phyloP scores from a whole-genome alignment of 2,113 vertebrate species.

The Phrynocephalus versicolor region DNA sequence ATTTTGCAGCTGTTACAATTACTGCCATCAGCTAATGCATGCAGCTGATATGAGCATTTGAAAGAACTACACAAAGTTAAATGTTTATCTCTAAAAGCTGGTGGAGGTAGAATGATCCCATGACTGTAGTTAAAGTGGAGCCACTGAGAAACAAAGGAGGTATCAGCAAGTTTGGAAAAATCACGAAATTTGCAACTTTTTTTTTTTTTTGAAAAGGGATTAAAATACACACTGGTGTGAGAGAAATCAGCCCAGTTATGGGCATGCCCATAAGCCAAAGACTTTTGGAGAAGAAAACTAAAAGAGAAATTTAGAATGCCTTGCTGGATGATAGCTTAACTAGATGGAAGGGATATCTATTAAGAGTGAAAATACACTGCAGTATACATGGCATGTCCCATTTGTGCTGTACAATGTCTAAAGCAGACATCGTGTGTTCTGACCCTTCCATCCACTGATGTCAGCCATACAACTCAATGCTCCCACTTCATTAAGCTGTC shows the following conservation, averaged over 20 bases:
- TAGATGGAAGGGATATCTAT: not conserved
- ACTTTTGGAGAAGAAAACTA: not conserved
- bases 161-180: not conserved
- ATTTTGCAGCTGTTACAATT: not conserved
- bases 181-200: not conserved
- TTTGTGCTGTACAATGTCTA: too few species aligned
- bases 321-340: not conserved
- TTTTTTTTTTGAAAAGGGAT: not conserved
- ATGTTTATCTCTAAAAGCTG: not conserved
- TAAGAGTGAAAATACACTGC: not conserved
- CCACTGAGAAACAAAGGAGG: not conserved
- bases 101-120: not conserved
- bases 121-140: not conserved
- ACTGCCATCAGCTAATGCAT: not conserved
- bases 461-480: not conserved
- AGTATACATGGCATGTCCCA: not conserved
- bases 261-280: too few species aligned
- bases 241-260: not conserved
- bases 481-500: not conserved
- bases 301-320: not conserved
- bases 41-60: not conserved
- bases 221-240: not conserved
- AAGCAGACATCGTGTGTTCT: not conserved
- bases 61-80: not conserved
- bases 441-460: not conserved